A percentile compares a stretch with the other conserved stretches of the same genome.
phyloP scores from a whole-genome alignment of 2,888 invertebrate genomes.

The Heteropelma amictum region DNA sequence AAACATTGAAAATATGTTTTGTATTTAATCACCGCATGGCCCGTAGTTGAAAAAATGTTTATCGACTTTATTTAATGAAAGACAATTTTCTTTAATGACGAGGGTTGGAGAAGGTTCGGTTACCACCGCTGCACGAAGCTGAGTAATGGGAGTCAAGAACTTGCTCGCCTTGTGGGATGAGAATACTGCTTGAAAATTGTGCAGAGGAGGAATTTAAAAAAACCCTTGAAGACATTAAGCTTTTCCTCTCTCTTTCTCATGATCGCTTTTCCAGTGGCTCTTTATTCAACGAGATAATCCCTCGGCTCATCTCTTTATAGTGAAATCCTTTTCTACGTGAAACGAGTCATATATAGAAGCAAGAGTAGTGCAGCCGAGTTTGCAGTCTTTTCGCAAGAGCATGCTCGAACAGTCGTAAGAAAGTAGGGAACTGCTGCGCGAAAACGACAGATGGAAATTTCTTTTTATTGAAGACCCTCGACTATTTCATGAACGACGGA shows the following conservation, averaged over 20 bases:
- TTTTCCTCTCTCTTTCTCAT: neutral
- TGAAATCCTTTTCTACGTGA: slow-evolving; percentile 50
- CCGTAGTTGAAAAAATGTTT: slow-evolving; percentile 14
- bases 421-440: too few species aligned
- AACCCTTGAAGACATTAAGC: slow-evolving; percentile 36
- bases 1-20: neutral
- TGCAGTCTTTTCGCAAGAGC: slow-evolving; percentile 21
- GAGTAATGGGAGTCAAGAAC: slow-evolving; percentile 65
- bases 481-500: too few species aligned
- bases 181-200: slow-evolving; percentile 18
- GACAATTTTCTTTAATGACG: slow-evolving; percentile 67
- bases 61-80: slow-evolving; percentile 40
- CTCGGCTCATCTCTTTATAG: slow-evolving; percentile 56
- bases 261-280: neutral
- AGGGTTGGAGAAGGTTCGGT: slow-evolving; percentile 53
- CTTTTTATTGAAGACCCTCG: too few species aligned
- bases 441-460: too few species aligned
- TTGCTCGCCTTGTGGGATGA: slow-evolving; percentile 31
- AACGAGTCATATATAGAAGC: slow-evolving; percentile 17
- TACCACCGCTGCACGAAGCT: slow-evolving; percentile 67
- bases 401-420: neutral
- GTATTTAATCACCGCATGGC: neutral
- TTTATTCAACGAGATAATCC: slow-evolving; percentile 48
- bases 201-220: slow-evolving; percentile 24
- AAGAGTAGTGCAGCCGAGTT: slow-evolving; percentile 36